Percentiles rank a stretch among this genome's conserved stretches.
phyloP scores from a whole-genome alignment of 2,113 vertebrate species.

The Bos taurus region DNA sequence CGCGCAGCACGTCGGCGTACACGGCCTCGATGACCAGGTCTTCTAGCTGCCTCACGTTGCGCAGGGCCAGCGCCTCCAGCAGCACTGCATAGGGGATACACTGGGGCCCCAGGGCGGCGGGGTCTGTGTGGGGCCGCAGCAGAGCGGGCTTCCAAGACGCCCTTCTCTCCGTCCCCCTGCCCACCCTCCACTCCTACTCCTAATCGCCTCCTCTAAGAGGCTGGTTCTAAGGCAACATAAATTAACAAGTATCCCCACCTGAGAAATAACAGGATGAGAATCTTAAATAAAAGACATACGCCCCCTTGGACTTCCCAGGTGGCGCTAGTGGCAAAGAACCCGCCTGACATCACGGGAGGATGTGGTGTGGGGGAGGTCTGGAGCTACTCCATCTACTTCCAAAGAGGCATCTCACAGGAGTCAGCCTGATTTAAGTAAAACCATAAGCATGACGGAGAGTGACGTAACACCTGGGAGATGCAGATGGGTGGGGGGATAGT shows the following conservation, averaged over 20 bases:
- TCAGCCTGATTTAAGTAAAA: background rate
- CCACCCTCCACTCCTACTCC: background rate
- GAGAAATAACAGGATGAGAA: background rate
- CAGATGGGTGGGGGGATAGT: background rate
- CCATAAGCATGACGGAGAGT: background rate
- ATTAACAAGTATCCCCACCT: background rate
- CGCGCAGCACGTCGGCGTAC: conserved; percentile 82
- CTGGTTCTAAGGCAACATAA: background rate
- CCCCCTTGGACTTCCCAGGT: background rate
- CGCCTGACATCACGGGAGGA: rapidly evolving
- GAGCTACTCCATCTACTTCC: background rate
- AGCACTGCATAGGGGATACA: conserved; percentile 85
- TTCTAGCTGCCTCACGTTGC: conserved; percentile 83
- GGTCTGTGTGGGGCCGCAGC: background rate
- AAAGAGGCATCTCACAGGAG: background rate
- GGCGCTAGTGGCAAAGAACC: background rate
- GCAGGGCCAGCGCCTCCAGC: conserved; percentile 82
- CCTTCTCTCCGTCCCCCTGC: background rate
- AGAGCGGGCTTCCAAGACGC: background rate
- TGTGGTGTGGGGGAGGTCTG: background rate
- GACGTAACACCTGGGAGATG: background rate
- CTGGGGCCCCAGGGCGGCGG: conserved; percentile 53
- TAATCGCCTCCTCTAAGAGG: background rate
- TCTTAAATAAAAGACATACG: background rate
- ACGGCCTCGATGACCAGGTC: conserved; percentile 85